A percentile compares a stretch with the other conserved stretches of the same genome.
Evolutionary conservation across 2,888 invertebrate species (phyloP).

Genomic region (Seira ritae): DNA sequence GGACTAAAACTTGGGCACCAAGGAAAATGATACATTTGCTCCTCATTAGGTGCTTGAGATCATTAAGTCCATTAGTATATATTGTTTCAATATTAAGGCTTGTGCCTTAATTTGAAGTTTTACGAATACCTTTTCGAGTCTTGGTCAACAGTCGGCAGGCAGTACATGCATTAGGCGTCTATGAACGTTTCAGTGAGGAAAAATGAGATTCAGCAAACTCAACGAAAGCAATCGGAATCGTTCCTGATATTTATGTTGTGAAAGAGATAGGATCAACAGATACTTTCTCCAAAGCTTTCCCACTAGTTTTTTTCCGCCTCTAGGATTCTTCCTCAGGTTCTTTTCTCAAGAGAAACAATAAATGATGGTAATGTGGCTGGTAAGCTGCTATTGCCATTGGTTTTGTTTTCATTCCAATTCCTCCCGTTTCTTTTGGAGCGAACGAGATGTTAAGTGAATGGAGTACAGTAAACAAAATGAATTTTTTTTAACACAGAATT

Average conservation of each 20-base stretch:
- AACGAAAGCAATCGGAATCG: no score
- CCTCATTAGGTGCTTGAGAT: no score
- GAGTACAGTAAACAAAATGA: not conserved
- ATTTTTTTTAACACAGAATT: not conserved
- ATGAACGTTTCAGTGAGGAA: not conserved
- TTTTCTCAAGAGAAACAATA: not conserved
- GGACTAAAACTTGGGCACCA: no score
- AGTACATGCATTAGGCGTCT: no score
- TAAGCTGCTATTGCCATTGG: not conserved
- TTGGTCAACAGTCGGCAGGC: no score
- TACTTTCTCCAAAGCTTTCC: constrained; percentile 28
- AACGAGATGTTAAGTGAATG: not conserved
- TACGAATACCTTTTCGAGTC: no score
- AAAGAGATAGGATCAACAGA: constrained; percentile 31
- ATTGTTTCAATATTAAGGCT: no score
- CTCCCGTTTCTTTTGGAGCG: not conserved
- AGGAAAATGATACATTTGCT: no score
- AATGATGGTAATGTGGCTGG: not conserved
- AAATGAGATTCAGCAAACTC: constrained; percentile 43
- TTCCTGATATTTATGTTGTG: constrained; percentile 21
- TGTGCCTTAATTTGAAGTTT: no score
- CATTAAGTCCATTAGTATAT: no score
- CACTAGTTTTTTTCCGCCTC: constrained; percentile 6
- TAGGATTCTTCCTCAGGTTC: not conserved
- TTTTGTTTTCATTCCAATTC: not conserved